These are phyloP conservation scores for Pangasius macronema DNA, from an alignment of 2,797 vertebrate genomes.

Conservation along the genomic window DNA sequence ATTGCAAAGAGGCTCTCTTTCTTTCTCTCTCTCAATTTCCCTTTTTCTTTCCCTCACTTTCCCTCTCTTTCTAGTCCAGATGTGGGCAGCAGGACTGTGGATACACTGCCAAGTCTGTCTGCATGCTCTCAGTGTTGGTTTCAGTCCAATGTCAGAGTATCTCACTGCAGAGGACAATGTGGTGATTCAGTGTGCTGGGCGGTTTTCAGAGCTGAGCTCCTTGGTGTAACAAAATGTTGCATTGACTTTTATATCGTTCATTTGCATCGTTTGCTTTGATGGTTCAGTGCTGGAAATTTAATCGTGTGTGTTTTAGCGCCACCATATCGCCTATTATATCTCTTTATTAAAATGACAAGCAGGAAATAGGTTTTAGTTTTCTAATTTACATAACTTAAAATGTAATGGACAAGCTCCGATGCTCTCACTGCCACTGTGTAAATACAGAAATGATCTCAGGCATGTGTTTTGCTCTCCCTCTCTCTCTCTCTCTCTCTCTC, in stretches of 20 bases:
- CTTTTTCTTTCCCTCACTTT: background rate
- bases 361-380: background rate
- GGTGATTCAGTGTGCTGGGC: constrained; percentile 24
- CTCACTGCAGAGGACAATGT: constrained; percentile 45
- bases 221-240: constrained; percentile 2
- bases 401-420: background rate
- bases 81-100: constrained; percentile 47
- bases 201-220: constrained; percentile 11
- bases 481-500: constrained; percentile 9
- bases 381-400: background rate
- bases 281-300: background rate
- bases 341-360: constrained; percentile 11
- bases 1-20: constrained; percentile 9
- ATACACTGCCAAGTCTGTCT: constrained; percentile 40
- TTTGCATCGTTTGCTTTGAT: background rate
- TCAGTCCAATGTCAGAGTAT: constrained; percentile 31
- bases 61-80: constrained; percentile 35
- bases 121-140: constrained; percentile 45
- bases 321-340: background rate
- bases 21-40: background rate
- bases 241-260: background rate
- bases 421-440: constrained; percentile 9
- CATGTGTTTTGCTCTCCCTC: background rate
- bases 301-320: background rate
- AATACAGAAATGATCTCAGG: constrained; percentile 9